Conservation (phyloP, 2,888 invertebrate species). For the Harpalus rubripes region DNA sequence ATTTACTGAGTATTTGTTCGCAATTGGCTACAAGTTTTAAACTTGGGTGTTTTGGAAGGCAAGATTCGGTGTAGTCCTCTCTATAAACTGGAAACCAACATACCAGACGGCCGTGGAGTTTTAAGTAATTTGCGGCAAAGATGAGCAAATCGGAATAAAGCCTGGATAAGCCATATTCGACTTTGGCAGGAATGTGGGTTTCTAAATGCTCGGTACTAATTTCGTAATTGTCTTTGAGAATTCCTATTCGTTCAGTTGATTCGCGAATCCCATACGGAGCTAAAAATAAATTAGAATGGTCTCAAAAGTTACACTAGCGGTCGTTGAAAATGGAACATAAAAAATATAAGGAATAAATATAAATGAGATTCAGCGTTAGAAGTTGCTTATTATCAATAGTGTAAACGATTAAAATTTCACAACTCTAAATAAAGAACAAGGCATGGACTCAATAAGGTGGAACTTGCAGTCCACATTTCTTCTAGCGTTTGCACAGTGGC, state of each 20-base stretch:
- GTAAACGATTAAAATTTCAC: too few relatives aligned
- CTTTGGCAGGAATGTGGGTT: conserved; percentile 90
- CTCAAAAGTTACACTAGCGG: conserved; percentile 40
- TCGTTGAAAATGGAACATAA: too few relatives aligned
- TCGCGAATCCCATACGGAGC: conserved; percentile 99
- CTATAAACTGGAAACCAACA: conserved; percentile 97
- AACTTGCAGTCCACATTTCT: too few relatives aligned
- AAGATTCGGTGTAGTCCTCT: conserved; percentile 85
- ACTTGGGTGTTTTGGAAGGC: conserved; percentile 90
- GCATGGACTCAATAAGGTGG: too few relatives aligned
- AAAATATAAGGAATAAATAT: too few relatives aligned
- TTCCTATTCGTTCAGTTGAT: conserved; percentile 92
- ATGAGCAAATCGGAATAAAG: conserved; percentile 91
- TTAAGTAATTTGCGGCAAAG: conserved; percentile 89
- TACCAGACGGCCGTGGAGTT: conserved; percentile 89
- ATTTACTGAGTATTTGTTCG: conserved; percentile 91
- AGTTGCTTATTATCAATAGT: too few relatives aligned
- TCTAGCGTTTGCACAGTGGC: too few relatives aligned
- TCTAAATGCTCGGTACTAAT: conserved; percentile 83
- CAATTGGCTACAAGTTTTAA: conserved; percentile 89
- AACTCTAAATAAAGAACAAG: too few relatives aligned
- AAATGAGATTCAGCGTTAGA: too few relatives aligned
- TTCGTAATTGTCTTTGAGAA: conserved; percentile 80
- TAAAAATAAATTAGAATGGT: conserved; percentile 75
- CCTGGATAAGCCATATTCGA: conserved; percentile 90